Base-by-base conservation (phyloP, 2,797 vertebrate genomes). In the Pseudochaenichthys georgianus region DNA sequence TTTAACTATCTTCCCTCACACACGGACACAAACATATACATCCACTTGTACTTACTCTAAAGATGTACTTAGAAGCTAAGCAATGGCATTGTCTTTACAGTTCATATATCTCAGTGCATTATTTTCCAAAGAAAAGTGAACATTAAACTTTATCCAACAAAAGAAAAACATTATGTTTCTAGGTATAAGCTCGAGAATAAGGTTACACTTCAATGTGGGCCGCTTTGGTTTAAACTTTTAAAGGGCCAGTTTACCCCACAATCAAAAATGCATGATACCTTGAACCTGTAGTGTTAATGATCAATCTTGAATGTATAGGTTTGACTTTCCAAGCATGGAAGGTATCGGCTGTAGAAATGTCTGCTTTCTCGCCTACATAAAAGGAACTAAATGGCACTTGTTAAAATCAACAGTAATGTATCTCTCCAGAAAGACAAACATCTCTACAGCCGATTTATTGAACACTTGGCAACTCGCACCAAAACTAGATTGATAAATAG, bases 11-110 rank as follows among this genome's bases (percentile, higher is more conserved):
- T 57, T 61, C 62, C 74, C 82, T 78, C 70, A 50, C 86, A 75
- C 82, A 76, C 82, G 82, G 54, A 80, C 78, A 87, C 72, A 80
- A 61, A 81, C 38, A 74, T 70, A 71, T 19, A 64, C 82, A 79
- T 69, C 52, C 81, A 75, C 58, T 82, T 57, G 17, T 55, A 59
- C 64, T 74, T 43, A 34, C 17, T 46, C 53, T 64, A 50, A 43
- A 59, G 23, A 71, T 69, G 38, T 54, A 75, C n/a, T 47, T 34
- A 66, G n/a, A 67, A 77, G 74, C 62, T 50, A 63, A 7, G 41
- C 57, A 77, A 60, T 70, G 57, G 48, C 31, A 63, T 48, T 52
- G 31, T 43, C n/a, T 67, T 42, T 31, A 51, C 45, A 61, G 9
- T 46, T 78, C 48, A 66, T 78, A 42, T 70, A 45, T 63, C 59